These are phyloP conservation scores for Dinothrombium tinctorium DNA, from an alignment of 1,140 invertebrate species.

Conservation along the genomic window DNA sequence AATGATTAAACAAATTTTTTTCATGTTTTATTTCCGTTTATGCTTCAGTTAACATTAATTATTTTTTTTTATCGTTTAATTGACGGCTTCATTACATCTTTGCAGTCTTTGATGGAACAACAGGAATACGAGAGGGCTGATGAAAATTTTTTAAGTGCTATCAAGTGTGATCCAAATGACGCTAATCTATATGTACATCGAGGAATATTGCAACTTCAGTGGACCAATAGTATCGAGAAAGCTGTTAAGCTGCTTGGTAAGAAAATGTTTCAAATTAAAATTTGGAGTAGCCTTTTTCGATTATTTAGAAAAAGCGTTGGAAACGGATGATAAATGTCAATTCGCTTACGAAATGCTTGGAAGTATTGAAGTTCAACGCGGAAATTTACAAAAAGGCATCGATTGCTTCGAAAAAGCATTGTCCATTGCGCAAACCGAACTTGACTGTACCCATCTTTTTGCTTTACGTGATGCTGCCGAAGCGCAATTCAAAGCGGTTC, in stretches of 20 bases:
- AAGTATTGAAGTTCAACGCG: slow-evolving; percentile 74
- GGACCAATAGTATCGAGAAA: slow-evolving; percentile 49
- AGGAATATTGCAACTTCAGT: slow-evolving; percentile 52
- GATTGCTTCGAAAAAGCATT: slow-evolving; percentile 73
- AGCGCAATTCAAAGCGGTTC: slow-evolving; percentile 52
- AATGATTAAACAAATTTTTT: slow-evolving; percentile 36
- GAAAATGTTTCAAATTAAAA: not conserved
- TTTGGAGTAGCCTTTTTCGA: slow-evolving; percentile 6
- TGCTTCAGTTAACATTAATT: slow-evolving; percentile 10
- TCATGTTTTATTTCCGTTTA: slow-evolving; percentile 1
- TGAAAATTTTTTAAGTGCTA: slow-evolving; percentile 47
- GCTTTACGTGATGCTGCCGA: slow-evolving; percentile 58
- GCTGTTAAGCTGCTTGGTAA: slow-evolving; percentile 39
- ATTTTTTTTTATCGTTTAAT: slow-evolving; percentile 10
- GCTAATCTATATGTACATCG: slow-evolving; percentile 62
- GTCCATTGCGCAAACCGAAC: slow-evolving; percentile 47
- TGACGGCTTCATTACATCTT: slow-evolving; percentile 9
- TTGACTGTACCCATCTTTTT: slow-evolving; percentile 66
- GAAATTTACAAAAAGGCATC: slow-evolving; percentile 53
- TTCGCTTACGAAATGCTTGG: slow-evolving; percentile 83
- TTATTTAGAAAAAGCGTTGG: slow-evolving; percentile 39
- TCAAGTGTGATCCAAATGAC: slow-evolving; percentile 57
- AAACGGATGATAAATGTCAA: slow-evolving; percentile 70
- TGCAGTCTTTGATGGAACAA: slow-evolving; percentile 45
- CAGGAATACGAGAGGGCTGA: slow-evolving; percentile 58